phyloP scores from a whole-genome alignment of 2,113 vertebrate species.

The Rostratula benghalensis region DNA sequence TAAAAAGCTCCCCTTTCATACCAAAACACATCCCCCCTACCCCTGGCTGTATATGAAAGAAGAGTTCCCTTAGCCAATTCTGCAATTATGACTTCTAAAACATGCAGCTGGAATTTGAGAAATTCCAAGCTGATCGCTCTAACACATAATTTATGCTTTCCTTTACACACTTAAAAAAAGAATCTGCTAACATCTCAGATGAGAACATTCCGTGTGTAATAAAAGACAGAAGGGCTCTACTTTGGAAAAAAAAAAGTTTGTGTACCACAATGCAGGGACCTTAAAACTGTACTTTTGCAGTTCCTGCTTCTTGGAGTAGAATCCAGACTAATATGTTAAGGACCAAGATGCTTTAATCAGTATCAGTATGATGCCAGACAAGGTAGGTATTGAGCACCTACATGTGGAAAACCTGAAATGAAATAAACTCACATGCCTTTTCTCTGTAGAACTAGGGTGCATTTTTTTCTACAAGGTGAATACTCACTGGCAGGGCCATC shows the following conservation, averaged over 20 bases:
- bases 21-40: rapidly evolving
- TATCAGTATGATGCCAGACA: neutral
- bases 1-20: neutral
- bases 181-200: neutral
- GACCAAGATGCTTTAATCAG: neutral
- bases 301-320: neutral
- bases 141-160: neutral
- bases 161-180: neutral
- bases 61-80: neutral
- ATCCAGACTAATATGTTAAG: neutral
- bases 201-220: neutral
- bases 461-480: neutral
- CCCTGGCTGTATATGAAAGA: neutral
- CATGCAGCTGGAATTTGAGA: neutral
- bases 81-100: neutral
- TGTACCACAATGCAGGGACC: neutral
- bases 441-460: neutral
- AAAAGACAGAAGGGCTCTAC: neutral
- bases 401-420: neutral
- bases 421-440: neutral
- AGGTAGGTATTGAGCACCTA: neutral
- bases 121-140: neutral
- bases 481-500: neutral
- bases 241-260: neutral
- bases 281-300: neutral